Evolutionary conservation across 2,888 invertebrate species (phyloP).

Genomic region (Liodrosophila aerea): DNA sequence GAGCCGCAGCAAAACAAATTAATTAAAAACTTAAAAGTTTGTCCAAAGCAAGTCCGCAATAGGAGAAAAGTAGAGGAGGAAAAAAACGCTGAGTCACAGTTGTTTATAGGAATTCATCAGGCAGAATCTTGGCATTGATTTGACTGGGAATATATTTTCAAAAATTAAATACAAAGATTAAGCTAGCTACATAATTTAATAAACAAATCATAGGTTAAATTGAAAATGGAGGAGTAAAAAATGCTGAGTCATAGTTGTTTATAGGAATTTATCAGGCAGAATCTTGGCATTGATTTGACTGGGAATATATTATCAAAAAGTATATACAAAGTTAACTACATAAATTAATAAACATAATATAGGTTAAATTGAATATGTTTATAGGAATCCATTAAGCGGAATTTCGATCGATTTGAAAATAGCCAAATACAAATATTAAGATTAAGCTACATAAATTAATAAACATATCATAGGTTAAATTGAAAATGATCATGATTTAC

Average conservation of each 20-base stretch:
- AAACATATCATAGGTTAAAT: no score
- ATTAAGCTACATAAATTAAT: no score
- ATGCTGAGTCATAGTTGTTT: slow-evolving; percentile 18
- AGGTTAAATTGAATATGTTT: no score
- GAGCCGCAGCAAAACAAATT: slow-evolving; percentile 69
- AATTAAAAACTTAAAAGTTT: slow-evolving; percentile 73
- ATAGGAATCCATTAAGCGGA: slow-evolving; percentile 4
- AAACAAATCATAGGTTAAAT: no score
- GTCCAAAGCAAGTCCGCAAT: slow-evolving; percentile 20
- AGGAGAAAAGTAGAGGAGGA: slow-evolving; percentile 8
- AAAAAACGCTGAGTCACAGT: slow-evolving; percentile 8
- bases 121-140: neutral
- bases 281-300: neutral
- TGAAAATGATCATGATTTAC: slow-evolving; percentile 7
- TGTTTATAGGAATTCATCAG: slow-evolving; percentile 15
- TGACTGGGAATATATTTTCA: neutral
- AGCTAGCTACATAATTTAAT: no score
- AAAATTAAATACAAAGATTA: no score
- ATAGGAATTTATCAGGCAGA: slow-evolving; percentile 3
- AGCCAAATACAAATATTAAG: no score
- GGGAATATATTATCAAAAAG: no score
- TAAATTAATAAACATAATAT: no score
- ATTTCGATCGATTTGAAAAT: neutral
- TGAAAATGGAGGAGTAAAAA: slow-evolving; percentile 2
- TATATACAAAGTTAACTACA: no score